A percentile compares a stretch with the other conserved stretches of the same genome.
These are phyloP conservation scores for Rhyacophila evoluta DNA, from an alignment of 2,888 invertebrate species.

Conservation along the genomic window DNA sequence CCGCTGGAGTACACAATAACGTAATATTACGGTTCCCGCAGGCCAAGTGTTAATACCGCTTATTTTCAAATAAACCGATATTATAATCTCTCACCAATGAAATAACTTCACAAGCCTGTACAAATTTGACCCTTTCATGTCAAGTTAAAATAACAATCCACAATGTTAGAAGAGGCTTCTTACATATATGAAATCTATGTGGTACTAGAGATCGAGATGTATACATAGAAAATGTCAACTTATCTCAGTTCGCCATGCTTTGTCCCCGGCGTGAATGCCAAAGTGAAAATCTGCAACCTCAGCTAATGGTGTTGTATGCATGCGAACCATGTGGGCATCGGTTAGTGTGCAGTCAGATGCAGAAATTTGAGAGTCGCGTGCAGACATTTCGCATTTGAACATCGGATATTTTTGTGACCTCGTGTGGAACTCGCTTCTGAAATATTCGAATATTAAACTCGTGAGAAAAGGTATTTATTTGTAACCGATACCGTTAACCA, in stretches of 20 bases:
- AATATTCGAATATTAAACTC: not conserved
- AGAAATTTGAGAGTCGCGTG: not conserved
- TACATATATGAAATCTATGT: too few relatives aligned
- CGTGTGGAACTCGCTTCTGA: not conserved
- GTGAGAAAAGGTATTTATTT: not conserved
- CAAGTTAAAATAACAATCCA: not conserved
- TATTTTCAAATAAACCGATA: not conserved
- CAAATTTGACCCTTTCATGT: too few relatives aligned
- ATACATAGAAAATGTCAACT: not conserved
- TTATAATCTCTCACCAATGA: not conserved
- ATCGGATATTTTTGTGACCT: not conserved
- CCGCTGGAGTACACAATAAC: too few relatives aligned
- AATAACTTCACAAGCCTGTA: not conserved
- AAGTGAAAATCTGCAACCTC: not conserved
- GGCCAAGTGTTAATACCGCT: too few relatives aligned
- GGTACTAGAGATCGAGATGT: too few relatives aligned
- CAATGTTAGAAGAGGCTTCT: too few relatives aligned
- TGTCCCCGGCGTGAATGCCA: not conserved
- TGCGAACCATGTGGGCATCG: not conserved
- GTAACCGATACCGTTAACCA: too few relatives aligned
- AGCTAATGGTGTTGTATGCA: not conserved
- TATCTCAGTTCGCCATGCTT: not conserved
- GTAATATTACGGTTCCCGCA: too few relatives aligned
- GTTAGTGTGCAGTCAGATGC: not conserved
- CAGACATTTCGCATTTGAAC: not conserved